Evolutionary conservation across 1,140 invertebrate genomes (phyloP), one percentile per base, ranked within the genome.

Genomic region (Drosophila persimilis): DNA sequence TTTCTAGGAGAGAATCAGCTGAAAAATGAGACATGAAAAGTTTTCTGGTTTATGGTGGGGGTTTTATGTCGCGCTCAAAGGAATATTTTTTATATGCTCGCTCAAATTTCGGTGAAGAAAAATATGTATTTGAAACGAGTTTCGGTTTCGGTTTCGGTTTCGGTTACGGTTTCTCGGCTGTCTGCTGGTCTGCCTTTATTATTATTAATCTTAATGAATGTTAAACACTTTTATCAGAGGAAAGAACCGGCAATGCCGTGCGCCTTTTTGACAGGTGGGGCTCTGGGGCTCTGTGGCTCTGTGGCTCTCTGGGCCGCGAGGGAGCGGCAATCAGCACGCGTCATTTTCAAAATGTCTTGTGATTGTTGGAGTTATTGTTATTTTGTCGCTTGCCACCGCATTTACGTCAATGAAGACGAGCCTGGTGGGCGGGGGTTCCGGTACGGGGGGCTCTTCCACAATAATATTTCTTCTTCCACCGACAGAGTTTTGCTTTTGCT

Each of bases 181-280:
- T 11, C 35, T 5, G 35, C 35, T 39, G 35, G 11, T 39, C 24
- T 35, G 51, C 63, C 51, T 75, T 54, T 50, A 22, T 73, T 73
- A 80, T 77, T 88, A 88, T 83, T 88, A 88, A 88, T 88, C 83
- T 88, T 88, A 88, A 88, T 88, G 84, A 88, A 88, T 88, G 83
- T 88, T 88, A 88, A 88, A 88, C 83, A 88, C 78, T 83, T 88
- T 88, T 88, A 88, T 88, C 83, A 77, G 74, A 70, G 61, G 24
- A 62, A 78, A 48, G 43, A 66, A 66, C 63, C 60, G 51, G 62
- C 56, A 61, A 61, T 52, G 62, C 35, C 35, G 35, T 39, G 35
- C 11, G 35, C 35, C 35, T 13, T 11, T 11, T 39, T 39, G 35
- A 39, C 35, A 39, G 35, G 35, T 39, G 35, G 35, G 35, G 35